phyloP scores from a whole-genome alignment of 2,113 vertebrate species.

The Gasterosteus nipponicus region DNA sequence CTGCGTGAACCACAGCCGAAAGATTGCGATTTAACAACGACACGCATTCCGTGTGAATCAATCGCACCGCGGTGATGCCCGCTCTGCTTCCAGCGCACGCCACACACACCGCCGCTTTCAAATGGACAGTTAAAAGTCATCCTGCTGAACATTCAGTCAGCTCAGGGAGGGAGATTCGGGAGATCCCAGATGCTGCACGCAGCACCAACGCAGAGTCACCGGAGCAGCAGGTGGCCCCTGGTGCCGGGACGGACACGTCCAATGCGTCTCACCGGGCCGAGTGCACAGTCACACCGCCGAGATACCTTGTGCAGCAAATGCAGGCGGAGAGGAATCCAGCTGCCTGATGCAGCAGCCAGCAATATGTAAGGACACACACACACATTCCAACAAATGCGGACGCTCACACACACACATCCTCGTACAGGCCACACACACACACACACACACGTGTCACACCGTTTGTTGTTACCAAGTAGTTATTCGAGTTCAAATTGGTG shows the following conservation, averaged over 20 bases:
- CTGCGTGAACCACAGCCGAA: neutral
- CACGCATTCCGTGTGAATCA: neutral
- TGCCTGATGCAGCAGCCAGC: constrained; percentile 46
- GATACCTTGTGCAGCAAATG: constrained; percentile 58
- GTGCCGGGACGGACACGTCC: constrained; percentile 33
- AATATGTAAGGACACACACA: constrained; percentile 7
- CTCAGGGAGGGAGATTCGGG: constrained; percentile 12
- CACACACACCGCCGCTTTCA: neutral
- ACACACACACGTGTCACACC: neutral
- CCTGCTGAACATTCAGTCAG: constrained; percentile 22
- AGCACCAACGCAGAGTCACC: constrained; percentile 44
- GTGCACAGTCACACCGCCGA: constrained; percentile 22
- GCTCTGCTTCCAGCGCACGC: neutral
- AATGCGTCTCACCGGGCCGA: constrained; percentile 45
- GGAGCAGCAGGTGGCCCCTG: constrained; percentile 41
- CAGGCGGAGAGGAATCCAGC: constrained; percentile 23
- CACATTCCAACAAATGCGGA: neutral
- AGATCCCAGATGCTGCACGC: constrained; percentile 38
- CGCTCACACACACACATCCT: constrained; percentile 31
- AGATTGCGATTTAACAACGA: neutral
- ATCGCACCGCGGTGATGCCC: neutral
- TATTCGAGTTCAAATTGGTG: neutral
- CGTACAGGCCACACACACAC: neutral
- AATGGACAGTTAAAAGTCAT: constrained; percentile 4
- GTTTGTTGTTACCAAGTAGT: neutral